Evolutionary conservation across 2,888 invertebrate species (phyloP), one percentile per base, ranked within the genome.

Genomic region (Mamestra brassicae): DNA sequence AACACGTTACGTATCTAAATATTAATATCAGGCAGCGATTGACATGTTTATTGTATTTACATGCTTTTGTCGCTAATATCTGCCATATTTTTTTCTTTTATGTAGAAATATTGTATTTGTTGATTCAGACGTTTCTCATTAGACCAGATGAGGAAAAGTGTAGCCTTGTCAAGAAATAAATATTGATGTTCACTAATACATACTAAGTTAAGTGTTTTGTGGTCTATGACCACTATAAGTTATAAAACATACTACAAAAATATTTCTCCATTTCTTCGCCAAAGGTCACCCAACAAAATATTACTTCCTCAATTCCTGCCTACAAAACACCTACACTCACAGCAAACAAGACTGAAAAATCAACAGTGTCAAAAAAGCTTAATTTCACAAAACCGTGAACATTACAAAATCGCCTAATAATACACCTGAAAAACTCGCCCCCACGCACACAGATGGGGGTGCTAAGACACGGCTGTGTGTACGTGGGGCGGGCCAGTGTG

Each of bases 21-120:
- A 80, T 80, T 80, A 61, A 81, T 80, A 84, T 80, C 64, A 80
- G 61, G n/a, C 74, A 57, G 84, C 52, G 64, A 84, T 80, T 84
- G 80, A 81, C 81, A 74, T 80, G 74, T 81, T 81, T 80, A 80
- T 81, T 81, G 81, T 68, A 75, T 60, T 36, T 54, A 68, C 81
- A 80, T 69, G 81, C 52, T 68, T 68, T 62, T 62, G 61, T 15
- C 15, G 36, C 58, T 65, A 69, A 80, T 58, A 74, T 69, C 52
- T 50, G 64, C 17, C 6, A 58, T 58, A 42, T 50, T 54, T 65
- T 17, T 65, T 61, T 34, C 38, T 17, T 61, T 71, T 80, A 58
- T 42, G 34, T 61, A 42, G 8, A 61, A 65, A 60, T 83, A 52
- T 70, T 64, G 8, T 69, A 54, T 55, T 61, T 74, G 75, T 81